A percentile compares a stretch with the other conserved stretches of the same genome.
Evolutionary conservation across 64 coral and sea anemone species (phyloP).

Genomic region (Pocillopora damicornis): DNA sequence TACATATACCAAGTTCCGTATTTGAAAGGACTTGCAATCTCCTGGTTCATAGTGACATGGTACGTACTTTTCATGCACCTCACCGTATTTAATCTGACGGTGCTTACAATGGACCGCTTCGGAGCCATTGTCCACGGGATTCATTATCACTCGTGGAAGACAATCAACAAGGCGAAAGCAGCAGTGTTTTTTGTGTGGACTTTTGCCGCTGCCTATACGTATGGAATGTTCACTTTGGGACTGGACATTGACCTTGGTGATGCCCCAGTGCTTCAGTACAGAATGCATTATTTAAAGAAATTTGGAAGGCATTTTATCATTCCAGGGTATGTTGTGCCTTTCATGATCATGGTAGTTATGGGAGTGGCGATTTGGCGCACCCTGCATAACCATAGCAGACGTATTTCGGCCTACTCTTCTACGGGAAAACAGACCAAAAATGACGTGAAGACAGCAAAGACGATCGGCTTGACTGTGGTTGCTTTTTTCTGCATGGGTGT

Average conservation of each 20-base stretch:
- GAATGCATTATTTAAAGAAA: slow-evolving; percentile 55
- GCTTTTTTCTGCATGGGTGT: slow-evolving; percentile 63
- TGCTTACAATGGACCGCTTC: slow-evolving; percentile 75
- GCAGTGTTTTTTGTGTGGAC: slow-evolving; percentile 49
- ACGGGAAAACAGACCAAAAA: slow-evolving; percentile 30
- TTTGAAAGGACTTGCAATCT: slow-evolving; percentile 23
- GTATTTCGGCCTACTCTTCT: slow-evolving; percentile 19
- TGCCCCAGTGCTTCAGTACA: slow-evolving; percentile 54
- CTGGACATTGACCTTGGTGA: slow-evolving; percentile 55
- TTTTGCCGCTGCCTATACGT: slow-evolving; percentile 29
- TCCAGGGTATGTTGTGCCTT: slow-evolving; percentile 61
- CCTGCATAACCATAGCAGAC: slow-evolving; percentile 17
- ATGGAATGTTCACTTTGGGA: slow-evolving; percentile 61
- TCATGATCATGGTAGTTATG: slow-evolving; percentile 37
- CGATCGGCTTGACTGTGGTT: slow-evolving; percentile 50
- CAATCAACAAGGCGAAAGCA: slow-evolving; percentile 49
- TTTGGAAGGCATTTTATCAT: slow-evolving; percentile 59
- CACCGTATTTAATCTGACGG: slow-evolving; percentile 37
- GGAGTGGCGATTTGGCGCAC: slow-evolving; percentile 55
- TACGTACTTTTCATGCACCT: slow-evolving; percentile 64
- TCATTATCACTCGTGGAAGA: slow-evolving; percentile 72
- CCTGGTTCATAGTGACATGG: slow-evolving; percentile 49
- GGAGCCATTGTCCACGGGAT: slow-evolving; percentile 68
- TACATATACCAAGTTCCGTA: slow-evolving; percentile 40
- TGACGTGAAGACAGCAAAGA: slow-evolving; percentile 75